These are phyloP conservation scores for Zeuzera pyrina DNA, from an alignment of 2,888 invertebrate species.

Conservation along the genomic window DNA sequence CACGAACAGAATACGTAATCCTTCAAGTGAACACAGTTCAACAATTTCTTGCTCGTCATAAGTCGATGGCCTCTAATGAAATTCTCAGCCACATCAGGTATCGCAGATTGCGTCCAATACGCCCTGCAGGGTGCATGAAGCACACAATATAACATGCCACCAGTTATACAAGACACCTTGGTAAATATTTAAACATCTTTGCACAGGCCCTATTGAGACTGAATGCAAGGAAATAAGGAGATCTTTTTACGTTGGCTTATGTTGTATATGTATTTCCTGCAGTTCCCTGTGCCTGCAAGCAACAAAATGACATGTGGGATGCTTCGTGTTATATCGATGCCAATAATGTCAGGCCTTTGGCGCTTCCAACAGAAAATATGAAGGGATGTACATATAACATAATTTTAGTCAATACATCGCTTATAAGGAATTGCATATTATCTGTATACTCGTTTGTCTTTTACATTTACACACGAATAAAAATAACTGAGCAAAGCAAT, in stretches of 20 bases:
- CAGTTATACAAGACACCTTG: slow-evolving; percentile 27
- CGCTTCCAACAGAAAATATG: slow-evolving; percentile 25
- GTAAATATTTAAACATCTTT: slow-evolving; percentile 11
- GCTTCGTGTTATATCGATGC: slow-evolving; percentile 46
- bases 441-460: too few species aligned
- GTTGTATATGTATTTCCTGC: slow-evolving; percentile 52
- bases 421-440: too few species aligned
- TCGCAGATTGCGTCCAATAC: slow-evolving; percentile 63
- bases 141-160: slow-evolving; percentile 30
- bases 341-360: slow-evolving; percentile 41
- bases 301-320: slow-evolving; percentile 56
- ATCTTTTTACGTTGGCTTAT: slow-evolving; percentile 27
- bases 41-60: slow-evolving; percentile 41
- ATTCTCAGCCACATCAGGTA: slow-evolving; percentile 59
- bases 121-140: slow-evolving; percentile 45
- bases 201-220: slow-evolving; percentile 8
- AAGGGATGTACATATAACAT: too few species aligned
- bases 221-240: slow-evolving; percentile 16
- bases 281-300: slow-evolving; percentile 63
- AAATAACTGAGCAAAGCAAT: too few species aligned
- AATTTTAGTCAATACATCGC: too few species aligned
- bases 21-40: too few species aligned
- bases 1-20: too few species aligned
- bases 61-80: slow-evolving; percentile 59
- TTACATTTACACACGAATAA: too few species aligned